phyloP scores from a whole-genome alignment of 2,113 vertebrate species.

The Seriola dumerili region DNA sequence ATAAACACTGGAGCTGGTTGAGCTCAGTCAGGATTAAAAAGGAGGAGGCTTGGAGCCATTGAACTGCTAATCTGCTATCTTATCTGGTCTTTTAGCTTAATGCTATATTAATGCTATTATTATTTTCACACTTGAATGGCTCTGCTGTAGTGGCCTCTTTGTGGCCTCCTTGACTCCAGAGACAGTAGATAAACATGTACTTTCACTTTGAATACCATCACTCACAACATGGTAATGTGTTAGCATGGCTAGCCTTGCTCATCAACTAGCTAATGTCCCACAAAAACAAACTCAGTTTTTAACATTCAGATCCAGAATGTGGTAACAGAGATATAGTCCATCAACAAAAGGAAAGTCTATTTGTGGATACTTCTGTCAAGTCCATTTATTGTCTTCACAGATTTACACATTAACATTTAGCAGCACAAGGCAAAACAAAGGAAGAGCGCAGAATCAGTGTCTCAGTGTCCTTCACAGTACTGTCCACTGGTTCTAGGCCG shows the following conservation, averaged over 20 bases:
- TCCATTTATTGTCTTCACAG: constrained; percentile 28
- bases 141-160: no score
- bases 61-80: not conserved
- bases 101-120: no score
- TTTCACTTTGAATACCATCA: no score
- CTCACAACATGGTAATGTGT: no score
- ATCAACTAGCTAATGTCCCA: not conserved
- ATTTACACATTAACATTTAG: constrained; percentile 17
- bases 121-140: no score
- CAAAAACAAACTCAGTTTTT: not conserved
- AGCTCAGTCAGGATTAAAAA: not conserved
- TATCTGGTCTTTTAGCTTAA: no score
- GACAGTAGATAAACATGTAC: no score
- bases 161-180: no score
- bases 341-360: not conserved
- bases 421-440: not conserved
- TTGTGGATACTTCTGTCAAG: not conserved
- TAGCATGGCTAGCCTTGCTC: no score
- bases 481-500: constrained; percentile 34
- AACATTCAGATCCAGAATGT: not conserved
- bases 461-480: constrained; percentile 34
- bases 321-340: not conserved
- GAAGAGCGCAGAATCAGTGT: constrained; percentile 4
- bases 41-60: no score
- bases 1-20: no score